Base-by-base conservation (phyloP, 2,888 invertebrate species). In the Tiliacea aurago region DNA sequence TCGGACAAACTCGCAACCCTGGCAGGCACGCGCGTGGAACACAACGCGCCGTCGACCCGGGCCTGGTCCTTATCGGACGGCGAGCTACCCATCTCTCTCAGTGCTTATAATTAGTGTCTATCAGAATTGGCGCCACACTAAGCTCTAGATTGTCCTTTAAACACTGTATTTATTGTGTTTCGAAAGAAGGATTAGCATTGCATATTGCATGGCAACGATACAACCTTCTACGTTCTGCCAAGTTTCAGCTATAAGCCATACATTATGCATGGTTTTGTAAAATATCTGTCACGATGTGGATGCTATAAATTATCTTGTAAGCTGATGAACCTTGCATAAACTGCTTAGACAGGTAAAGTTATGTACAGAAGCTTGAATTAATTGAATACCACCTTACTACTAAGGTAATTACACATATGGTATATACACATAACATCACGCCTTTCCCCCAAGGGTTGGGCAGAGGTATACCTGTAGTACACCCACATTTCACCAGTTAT, bases 161-260 rank as follows among this genome's bases (percentile, higher is more conserved):
- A 28, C 47, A 20, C 41, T 20, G 18, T 55, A 67, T 70, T 79
- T 72, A 73, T 80, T 59, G 53, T 63, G 15, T 80, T 73, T 63
- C 62, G 71, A 59, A 67, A 78, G 10, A 62, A 28, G 53, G 41
- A 81, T 76, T 70, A 56, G 62, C 53, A 47, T 73, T 83, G 69
- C 67, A 67, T 28, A 61, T 64, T 68, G 67, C 64, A 67, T 68
- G 63, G 66, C 64, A 65, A 68, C 70, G 45, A 45, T 6, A 15
- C 1, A 73, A 56, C 70, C 80, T 79, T 83, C 73, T 58, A 15
- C 11, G 20, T 53, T 37, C 59, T 81, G 81, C 81, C 81, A 81
- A 81, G 80, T 58, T 83, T 70, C 73, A 73, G 73, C 20, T 59
- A 33, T 66, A 83, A 43, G 73, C 33, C 53, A 84, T 80, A 68